Evolutionary conservation across 2,797 vertebrate species (phyloP).

Genomic region (Chrosomus eos): DNA sequence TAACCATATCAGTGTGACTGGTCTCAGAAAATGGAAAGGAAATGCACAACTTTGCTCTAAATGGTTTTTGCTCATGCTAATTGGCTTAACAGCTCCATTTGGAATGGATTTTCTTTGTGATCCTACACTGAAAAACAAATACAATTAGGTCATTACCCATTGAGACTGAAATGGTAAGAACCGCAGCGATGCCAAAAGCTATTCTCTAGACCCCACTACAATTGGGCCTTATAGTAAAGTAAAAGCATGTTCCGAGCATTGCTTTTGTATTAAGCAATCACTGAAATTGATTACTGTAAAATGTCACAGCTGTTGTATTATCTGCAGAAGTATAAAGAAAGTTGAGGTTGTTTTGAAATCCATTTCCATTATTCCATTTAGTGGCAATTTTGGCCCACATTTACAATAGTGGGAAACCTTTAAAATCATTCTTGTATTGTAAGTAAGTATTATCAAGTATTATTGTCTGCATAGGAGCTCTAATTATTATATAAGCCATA

Average conservation of each 20-base stretch:
- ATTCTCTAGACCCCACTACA: constrained; percentile 40
- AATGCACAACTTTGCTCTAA: constrained; percentile 24
- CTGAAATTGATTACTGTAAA: constrained; percentile 24
- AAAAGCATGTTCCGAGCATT: constrained; percentile 23
- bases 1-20: constrained; percentile 47
- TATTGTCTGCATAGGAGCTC: neutral
- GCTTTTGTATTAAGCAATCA: constrained; percentile 40
- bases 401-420: neutral
- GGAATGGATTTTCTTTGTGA: constrained; percentile 50
- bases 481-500: neutral
- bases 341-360: neutral
- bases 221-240: constrained; percentile 19
- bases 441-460: neutral
- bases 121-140: constrained; percentile 51
- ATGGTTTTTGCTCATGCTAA: constrained; percentile 43
- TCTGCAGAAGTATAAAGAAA: neutral
- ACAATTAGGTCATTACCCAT: constrained; percentile 60
- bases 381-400: neutral
- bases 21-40: constrained; percentile 21
- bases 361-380: constrained; percentile 5
- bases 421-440: neutral
- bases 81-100: constrained; percentile 34
- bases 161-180: constrained; percentile 49
- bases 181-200: constrained; percentile 3
- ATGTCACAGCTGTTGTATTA: neutral